Evolutionary conservation across 2,797 vertebrate species (phyloP).

Genomic region (Silurus lanzhouensis): DNA sequence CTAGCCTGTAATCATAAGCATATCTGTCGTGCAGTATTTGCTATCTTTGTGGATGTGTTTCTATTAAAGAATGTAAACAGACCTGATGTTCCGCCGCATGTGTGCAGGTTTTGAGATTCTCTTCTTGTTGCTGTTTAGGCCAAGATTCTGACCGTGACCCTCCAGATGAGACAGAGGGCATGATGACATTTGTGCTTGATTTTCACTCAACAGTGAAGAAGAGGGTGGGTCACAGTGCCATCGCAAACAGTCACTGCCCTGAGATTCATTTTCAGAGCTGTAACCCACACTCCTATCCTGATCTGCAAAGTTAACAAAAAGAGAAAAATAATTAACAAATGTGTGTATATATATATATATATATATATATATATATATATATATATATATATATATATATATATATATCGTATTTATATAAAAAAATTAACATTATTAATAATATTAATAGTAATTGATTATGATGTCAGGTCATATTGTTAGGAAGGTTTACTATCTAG

Average conservation of each 20-base stretch:
- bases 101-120: slow-evolving; percentile 85
- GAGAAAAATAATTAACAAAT: background rate
- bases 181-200: slow-evolving; percentile 61
- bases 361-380: too few relatives aligned
- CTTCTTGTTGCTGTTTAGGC: slow-evolving; percentile 81
- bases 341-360: too few relatives aligned
- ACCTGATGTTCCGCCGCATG: slow-evolving; percentile 96
- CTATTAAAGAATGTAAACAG: background rate
- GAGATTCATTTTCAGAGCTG: slow-evolving; percentile 80
- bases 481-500: too few relatives aligned
- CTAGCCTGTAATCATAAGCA: background rate
- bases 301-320: slow-evolving; percentile 63
- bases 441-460: too few relatives aligned
- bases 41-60: background rate
- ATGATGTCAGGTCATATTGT: too few relatives aligned
- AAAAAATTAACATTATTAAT: too few relatives aligned
- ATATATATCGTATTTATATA: too few relatives aligned
- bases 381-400: too few relatives aligned
- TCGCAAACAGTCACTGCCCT: slow-evolving; percentile 76
- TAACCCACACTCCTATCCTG: slow-evolving; percentile 80
- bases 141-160: slow-evolving; percentile 74
- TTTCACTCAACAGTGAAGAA: slow-evolving; percentile 84
- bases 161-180: slow-evolving; percentile 71
- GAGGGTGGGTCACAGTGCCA: slow-evolving; percentile 76
- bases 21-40: background rate